A percentile compares a stretch with the other conserved stretches of the same genome.
Evolutionary conservation across 2,888 invertebrate genomes (phyloP).

Genomic region (Aromia moschata): DNA sequence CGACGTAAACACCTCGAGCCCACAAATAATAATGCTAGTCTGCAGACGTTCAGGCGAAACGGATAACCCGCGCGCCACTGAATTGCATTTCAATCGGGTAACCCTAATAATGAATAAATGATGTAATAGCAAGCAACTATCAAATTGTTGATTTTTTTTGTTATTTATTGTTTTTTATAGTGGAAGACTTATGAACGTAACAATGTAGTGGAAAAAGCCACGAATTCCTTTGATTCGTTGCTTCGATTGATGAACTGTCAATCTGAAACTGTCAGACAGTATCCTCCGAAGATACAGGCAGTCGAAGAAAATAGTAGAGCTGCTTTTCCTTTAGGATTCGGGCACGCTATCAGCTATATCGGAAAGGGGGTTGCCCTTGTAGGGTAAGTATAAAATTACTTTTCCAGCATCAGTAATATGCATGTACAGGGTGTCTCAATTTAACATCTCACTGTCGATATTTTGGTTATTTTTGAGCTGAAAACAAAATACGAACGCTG

Average conservation of each 20-base stretch:
- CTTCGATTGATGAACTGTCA: conserved; percentile 61
- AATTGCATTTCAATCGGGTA: too few species aligned
- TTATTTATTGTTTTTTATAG: conserved; percentile 52
- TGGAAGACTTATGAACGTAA: conserved; percentile 71
- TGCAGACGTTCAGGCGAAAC: too few species aligned
- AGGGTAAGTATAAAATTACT: conserved; percentile 81
- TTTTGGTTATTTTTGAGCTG: too few species aligned
- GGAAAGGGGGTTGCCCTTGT: conserved; percentile 83
- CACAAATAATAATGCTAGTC: too few species aligned
- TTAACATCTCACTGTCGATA: too few species aligned
- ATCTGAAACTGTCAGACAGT: conserved; percentile 57
- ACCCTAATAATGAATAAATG: too few species aligned
- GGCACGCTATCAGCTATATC: conserved; percentile 88
- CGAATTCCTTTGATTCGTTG: conserved; percentile 65
- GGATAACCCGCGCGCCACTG: too few species aligned
- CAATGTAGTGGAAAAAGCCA: conserved; percentile 66
- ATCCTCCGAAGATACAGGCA: conserved; percentile 74
- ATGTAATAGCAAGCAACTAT: too few species aligned
- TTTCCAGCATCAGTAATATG: neutral
- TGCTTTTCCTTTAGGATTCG: conserved; percentile 91
- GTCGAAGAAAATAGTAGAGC: conserved; percentile 76
- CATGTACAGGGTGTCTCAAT: too few species aligned
- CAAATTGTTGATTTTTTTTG: too few species aligned
- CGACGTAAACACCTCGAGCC: too few species aligned
- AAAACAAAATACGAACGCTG: neutral